These are phyloP conservation scores for Channa argus DNA, from an alignment of 2,113 vertebrate genomes.

Conservation along the genomic window DNA sequence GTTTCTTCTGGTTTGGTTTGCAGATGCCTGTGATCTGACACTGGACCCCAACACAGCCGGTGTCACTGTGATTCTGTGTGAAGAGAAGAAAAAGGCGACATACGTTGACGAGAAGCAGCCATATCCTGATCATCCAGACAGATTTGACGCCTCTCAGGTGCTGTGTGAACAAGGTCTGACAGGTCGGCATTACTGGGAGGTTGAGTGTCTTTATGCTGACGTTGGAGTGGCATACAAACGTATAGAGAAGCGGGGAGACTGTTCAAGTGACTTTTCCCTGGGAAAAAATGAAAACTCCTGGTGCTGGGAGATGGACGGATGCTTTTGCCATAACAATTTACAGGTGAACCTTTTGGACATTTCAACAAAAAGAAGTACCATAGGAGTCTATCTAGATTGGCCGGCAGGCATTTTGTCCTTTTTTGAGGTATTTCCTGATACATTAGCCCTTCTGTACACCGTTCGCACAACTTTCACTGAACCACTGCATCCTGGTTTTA, in stretches of 20 bases:
- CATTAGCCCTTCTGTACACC: slow-evolving; percentile 37
- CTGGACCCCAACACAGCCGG: slow-evolving; percentile 41
- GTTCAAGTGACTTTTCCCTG: background rate
- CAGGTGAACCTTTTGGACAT: fast-evolving
- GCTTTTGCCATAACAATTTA: slow-evolving; percentile 23
- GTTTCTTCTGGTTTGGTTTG: background rate
- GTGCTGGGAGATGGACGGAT: background rate
- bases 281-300: slow-evolving; percentile 40
- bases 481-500: slow-evolving; percentile 31
- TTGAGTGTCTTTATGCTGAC: background rate
- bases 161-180: slow-evolving; percentile 48
- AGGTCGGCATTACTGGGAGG: slow-evolving; percentile 54
- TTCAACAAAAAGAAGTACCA: fast-evolving
- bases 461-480: slow-evolving; percentile 37
- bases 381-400: slow-evolving; percentile 52
- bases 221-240: slow-evolving; percentile 49
- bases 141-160: fast-evolving
- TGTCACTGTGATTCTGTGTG: background rate
- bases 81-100: slow-evolving; percentile 25
- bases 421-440: slow-evolving; percentile 24
- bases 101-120: fast-evolving
- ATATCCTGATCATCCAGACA: slow-evolving; percentile 32
- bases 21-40: slow-evolving; percentile 52
- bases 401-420: slow-evolving; percentile 52
- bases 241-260: slow-evolving; percentile 9